Percentiles rank a stretch among this genome's conserved stretches.
Evolutionary conservation across 1,140 invertebrate genomes (phyloP).

Genomic region (Charaxes varanes): DNA sequence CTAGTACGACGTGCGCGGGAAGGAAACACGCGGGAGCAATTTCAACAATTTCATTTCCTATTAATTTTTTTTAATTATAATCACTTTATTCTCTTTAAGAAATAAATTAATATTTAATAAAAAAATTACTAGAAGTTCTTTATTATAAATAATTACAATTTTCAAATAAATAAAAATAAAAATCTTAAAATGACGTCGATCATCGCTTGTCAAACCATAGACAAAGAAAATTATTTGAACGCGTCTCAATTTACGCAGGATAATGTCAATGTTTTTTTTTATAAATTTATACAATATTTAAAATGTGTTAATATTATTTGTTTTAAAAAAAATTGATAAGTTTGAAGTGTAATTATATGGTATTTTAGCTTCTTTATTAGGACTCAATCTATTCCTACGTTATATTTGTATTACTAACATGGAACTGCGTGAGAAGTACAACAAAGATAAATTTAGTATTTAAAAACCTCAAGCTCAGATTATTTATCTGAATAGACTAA

Average conservation of each 20-base stretch:
- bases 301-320: not conserved
- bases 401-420: too few species aligned
- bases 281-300: not conserved
- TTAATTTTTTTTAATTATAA: constrained; percentile 18
- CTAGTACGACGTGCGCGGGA: constrained; percentile 78
- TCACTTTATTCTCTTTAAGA: constrained; percentile 5
- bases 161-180: constrained; percentile 26
- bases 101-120: constrained; percentile 12
- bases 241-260: constrained; percentile 13
- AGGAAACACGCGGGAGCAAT: constrained; percentile 72
- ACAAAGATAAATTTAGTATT: too few species aligned
- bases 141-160: constrained; percentile 10
- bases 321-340: too few species aligned
- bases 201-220: constrained; percentile 28
- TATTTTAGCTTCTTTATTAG: too few species aligned
- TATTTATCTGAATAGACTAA: too few species aligned
- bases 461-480: too few species aligned
- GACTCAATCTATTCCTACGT: too few species aligned
- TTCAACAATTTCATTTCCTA: constrained; percentile 29
- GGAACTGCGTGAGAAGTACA: too few species aligned
- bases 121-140: constrained; percentile 17
- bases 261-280: not conserved
- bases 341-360: too few species aligned
- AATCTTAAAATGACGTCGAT: constrained; percentile 30
- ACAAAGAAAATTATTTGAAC: constrained; percentile 12